These are phyloP conservation scores for Sorex araneus DNA, from an alignment of 2,113 vertebrate species.

Conservation along the genomic window DNA sequence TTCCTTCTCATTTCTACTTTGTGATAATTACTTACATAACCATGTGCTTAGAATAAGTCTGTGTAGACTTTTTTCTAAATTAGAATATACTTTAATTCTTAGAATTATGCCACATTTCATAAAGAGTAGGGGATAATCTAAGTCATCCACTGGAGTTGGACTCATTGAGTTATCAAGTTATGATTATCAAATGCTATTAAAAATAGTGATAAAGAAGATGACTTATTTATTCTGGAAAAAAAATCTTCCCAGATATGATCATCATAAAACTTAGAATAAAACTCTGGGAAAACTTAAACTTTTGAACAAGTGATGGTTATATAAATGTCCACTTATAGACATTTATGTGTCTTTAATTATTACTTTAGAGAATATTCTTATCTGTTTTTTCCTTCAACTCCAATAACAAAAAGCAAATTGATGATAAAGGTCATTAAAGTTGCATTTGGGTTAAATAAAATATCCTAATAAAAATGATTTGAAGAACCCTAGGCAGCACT, in stretches of 20 bases:
- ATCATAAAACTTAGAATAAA: background rate
- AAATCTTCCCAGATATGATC: background rate
- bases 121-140: background rate
- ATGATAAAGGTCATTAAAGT: background rate
- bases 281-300: background rate
- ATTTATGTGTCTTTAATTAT: background rate
- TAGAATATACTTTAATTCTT: background rate
- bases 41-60: too few relatives aligned
- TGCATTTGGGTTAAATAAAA: conserved; percentile 44
- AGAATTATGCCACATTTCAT: background rate
- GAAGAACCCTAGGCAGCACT: background rate
- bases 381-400: background rate
- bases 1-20: background rate
- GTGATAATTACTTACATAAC: background rate
- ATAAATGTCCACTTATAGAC: background rate
- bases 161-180: background rate
- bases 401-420: conserved; percentile 11
- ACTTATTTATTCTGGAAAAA: background rate
- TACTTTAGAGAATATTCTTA: background rate
- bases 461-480: background rate
- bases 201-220: background rate
- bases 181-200: background rate
- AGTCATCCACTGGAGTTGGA: background rate
- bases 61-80: background rate
- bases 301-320: background rate